Evolutionary conservation across 1,140 invertebrate species (phyloP), one percentile per base, ranked within the genome.

Genomic region (Phortica variegata): DNA sequence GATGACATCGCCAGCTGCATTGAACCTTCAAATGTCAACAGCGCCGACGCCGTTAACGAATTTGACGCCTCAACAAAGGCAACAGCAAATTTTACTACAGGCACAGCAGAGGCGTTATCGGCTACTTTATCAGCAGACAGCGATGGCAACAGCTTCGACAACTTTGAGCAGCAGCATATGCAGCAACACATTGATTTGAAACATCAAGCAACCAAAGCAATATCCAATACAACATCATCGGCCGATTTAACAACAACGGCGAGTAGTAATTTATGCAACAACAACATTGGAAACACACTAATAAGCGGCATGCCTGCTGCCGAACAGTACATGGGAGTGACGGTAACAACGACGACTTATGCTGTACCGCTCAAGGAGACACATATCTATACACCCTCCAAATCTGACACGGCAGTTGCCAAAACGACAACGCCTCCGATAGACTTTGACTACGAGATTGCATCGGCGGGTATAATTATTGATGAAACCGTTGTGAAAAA

Each of bases 401-500:
- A 74, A 40, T 54, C 54, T 19, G 70, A 69, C 26, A 69, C 65
- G 17, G 58, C 56, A 6, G 60, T 65, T 50, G 65, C 65, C 36
- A 69, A 56, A 45, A 69, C 65, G 6, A 69, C 65, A 32, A 69
- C 62, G 6, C 41, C 65, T 3, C 71, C 68, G 13, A 71, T 75
- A 43, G 73, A 76, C 48, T 75, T 75, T 36, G 73, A 76, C 54
- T 76, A 70, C 33, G 73, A 75, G 46, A 74, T 61, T 33, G 73
- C 73, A 4, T 70, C 73, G 13, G 65, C 71, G 2, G 73, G 73
- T 45, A 75, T 73, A 16, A 74, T 74, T 15, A 76, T 76, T 23
- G 62, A 76, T 42, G 73, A 76, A 45, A 75, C 62, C 16, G 73
- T 76, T 37, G 68, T 76, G 9, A 73, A 73, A 52, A 76, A 76